Evolutionary conservation across 2,888 invertebrate species (phyloP).

Genomic region (Epirrhoe tristata): DNA sequence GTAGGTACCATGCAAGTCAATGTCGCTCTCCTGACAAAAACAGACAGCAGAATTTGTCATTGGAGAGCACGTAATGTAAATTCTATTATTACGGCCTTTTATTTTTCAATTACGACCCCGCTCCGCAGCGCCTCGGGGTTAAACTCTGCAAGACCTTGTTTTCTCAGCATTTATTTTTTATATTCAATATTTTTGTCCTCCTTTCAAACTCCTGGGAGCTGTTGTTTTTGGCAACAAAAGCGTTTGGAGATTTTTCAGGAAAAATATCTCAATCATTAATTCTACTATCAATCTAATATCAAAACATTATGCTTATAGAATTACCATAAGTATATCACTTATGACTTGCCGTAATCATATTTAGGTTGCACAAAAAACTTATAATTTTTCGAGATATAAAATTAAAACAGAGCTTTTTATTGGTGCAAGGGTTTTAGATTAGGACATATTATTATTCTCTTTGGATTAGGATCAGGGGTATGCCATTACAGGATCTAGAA

Average conservation of each 20-base stretch:
- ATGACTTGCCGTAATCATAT: too few species aligned
- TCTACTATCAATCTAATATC: background rate
- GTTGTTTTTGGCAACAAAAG: slow-evolving; percentile 13
- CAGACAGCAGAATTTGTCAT: slow-evolving; percentile 81
- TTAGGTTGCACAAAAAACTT: too few species aligned
- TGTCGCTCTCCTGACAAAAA: slow-evolving; percentile 77
- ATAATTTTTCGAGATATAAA: too few species aligned
- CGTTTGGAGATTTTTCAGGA: background rate
- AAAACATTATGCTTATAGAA: too few species aligned
- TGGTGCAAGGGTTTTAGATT: too few species aligned
- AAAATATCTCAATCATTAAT: too few species aligned
- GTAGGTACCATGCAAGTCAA: slow-evolving; percentile 62
- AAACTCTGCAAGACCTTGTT: slow-evolving; percentile 65
- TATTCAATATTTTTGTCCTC: slow-evolving; percentile 40
- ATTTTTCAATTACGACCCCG: slow-evolving; percentile 83
- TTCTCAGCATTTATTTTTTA: slow-evolving; percentile 55
- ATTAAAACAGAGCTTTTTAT: too few species aligned
- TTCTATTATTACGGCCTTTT: slow-evolving; percentile 85
- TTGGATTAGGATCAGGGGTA: too few species aligned
- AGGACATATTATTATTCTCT: too few species aligned
- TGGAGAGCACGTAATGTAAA: slow-evolving; percentile 83
- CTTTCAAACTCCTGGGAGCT: slow-evolving; percentile 27
- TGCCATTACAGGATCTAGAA: too few species aligned
- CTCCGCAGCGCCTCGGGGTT: slow-evolving; percentile 76
- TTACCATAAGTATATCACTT: too few species aligned